phyloP scores from a whole-genome alignment of 2,797 vertebrate genomes.

The Tapera naevia region DNA sequence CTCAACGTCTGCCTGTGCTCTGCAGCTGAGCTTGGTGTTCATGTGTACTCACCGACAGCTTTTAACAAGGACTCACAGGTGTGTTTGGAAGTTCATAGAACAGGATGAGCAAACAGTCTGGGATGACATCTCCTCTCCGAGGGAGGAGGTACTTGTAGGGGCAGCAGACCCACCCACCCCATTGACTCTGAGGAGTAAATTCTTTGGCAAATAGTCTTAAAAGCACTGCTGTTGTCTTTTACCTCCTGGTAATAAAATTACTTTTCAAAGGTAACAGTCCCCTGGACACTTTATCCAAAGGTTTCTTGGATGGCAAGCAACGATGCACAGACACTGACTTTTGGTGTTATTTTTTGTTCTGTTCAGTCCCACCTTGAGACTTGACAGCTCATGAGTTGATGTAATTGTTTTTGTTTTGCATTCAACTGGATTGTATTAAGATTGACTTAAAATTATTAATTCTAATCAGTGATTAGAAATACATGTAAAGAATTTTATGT shows the following conservation, averaged over 20 bases:
- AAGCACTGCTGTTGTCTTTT: not conserved
- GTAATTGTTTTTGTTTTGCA: constrained; percentile 44
- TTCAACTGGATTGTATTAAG: constrained; percentile 69
- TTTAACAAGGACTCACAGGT: not conserved
- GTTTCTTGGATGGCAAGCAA: constrained; percentile 17
- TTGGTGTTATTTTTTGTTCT: not conserved
- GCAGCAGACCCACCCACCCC: not conserved
- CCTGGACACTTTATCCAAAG: constrained; percentile 41
- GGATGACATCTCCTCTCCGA: not conserved
- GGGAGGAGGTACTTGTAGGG: not conserved
- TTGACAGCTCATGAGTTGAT: constrained; percentile 44
- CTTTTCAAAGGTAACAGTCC: constrained; percentile 21
- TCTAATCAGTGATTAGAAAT: constrained; percentile 74
- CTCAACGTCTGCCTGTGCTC: not conserved
- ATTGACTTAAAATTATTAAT: constrained; percentile 61
- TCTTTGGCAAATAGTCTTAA: constrained; percentile 28
- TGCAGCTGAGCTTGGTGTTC: not conserved
- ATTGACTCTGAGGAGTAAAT: not conserved
- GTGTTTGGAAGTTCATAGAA: not conserved
- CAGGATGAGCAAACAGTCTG: not conserved
- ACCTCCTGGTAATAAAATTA: not conserved
- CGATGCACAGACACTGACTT: constrained; percentile 27
- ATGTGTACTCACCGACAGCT: not conserved
- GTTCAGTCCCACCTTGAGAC: constrained; percentile 1
- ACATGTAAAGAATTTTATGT: constrained; percentile 68